Conservation (phyloP, 1,140 invertebrate genomes). For the Caenorhabditis briggsae region DNA sequence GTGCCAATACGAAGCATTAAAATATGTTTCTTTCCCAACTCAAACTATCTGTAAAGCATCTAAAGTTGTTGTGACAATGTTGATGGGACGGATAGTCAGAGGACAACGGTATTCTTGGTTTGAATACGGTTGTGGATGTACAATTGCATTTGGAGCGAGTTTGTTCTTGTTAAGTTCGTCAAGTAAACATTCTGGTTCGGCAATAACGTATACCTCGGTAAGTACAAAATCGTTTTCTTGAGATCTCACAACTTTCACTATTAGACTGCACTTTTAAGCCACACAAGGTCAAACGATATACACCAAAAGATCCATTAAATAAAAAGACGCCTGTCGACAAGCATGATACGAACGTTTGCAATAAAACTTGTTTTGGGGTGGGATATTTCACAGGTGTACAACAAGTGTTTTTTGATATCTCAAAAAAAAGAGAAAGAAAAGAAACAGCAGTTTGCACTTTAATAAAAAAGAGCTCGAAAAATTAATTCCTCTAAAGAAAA, state of each 20-base stretch:
- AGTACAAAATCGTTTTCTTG: background rate
- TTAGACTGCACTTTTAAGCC: background rate
- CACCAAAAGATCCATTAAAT: background rate
- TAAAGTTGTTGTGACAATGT: conserved; percentile 96
- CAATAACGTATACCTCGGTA: conserved; percentile 53
- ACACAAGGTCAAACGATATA: background rate
- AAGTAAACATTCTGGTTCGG: background rate
- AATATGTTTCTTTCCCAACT: conserved; percentile 97
- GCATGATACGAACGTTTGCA: no score
- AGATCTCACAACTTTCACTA: background rate
- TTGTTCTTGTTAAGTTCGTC: conserved; percentile 82
- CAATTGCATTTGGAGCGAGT: conserved; percentile 92
- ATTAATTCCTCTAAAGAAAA: no score
- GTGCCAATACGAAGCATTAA: conserved; percentile 99
- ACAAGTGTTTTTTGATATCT: background rate
- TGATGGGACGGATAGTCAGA: conserved; percentile 95
- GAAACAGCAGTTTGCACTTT: no score
- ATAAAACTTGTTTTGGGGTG: no score
- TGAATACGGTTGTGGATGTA: conserved; percentile 90
- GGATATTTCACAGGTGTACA: no score
- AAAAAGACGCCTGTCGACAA: no score
- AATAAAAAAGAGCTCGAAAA: no score
- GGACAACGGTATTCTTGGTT: conserved; percentile 85
- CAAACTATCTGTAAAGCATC: conserved; percentile 92
- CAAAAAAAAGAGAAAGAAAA: no score